Evolutionary conservation across 1,140 invertebrate genomes (phyloP).

Genomic region (Panagrolaimus sp.): DNA sequence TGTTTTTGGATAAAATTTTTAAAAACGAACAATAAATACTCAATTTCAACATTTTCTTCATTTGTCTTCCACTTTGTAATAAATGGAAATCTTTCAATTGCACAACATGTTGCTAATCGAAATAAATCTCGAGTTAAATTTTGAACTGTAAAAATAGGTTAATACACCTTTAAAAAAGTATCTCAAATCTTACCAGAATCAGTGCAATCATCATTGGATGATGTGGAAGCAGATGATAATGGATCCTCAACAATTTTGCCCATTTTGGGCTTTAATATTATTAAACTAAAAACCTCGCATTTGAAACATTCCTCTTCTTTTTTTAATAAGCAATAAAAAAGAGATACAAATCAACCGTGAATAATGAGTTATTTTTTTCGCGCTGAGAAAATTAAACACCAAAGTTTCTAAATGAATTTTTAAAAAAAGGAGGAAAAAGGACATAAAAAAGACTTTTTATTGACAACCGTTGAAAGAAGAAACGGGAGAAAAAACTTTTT

Average conservation of each 20-base stretch:
- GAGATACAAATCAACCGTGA: conserved; percentile 12
- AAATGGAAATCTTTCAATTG: conserved; percentile 12
- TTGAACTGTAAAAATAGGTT: background rate
- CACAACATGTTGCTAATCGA: conserved; percentile 5
- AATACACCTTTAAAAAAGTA: background rate
- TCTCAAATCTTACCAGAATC: background rate
- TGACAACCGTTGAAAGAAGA: too few relatives aligned
- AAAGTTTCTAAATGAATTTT: background rate
- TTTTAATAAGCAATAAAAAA: background rate
- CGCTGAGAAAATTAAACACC: background rate
- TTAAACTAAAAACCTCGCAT: too few relatives aligned
- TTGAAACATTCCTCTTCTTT: too few relatives aligned
- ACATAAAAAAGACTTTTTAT: background rate
- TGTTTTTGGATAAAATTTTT: background rate
- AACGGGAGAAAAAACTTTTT: too few relatives aligned
- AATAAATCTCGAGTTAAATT: conserved; percentile 6
- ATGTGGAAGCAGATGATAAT: background rate
- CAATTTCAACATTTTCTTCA: conserved; percentile 1
- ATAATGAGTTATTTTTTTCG: background rate
- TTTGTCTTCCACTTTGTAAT: conserved; percentile 2
- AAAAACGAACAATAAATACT: conserved; percentile 1
- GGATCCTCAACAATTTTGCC: conserved; percentile 5
- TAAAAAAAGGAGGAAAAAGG: background rate
- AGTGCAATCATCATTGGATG: background rate
- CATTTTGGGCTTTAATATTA: background rate